Evolutionary conservation across 2,113 vertebrate genomes (phyloP).

Genomic region (Coryphaenoides rupestris): DNA sequence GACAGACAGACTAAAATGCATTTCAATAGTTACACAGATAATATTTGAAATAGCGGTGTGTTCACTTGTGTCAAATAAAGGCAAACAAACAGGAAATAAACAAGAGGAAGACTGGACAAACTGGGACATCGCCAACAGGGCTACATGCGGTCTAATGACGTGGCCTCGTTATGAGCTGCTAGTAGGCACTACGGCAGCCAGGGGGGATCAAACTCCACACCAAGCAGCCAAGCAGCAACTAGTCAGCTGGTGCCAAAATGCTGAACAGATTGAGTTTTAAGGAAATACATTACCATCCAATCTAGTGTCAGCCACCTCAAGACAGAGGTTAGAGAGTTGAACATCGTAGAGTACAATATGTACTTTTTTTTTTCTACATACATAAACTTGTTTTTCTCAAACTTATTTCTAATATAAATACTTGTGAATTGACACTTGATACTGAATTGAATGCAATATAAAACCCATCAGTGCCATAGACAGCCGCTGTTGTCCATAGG

Average conservation of each 20-base stretch:
- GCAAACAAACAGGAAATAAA: constrained; percentile 45
- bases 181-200: too few relatives aligned
- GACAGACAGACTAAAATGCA: constrained; percentile 11
- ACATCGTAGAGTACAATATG: not conserved
- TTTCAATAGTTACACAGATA: constrained; percentile 21
- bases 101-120: constrained; percentile 42
- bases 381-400: too few relatives aligned
- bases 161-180: constrained; percentile 39
- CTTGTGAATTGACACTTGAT: too few relatives aligned
- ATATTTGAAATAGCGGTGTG: constrained; percentile 6
- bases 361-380: not conserved
- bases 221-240: constrained; percentile 60
- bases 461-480: too few relatives aligned
- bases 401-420: too few relatives aligned
- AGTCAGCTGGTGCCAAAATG: not conserved
- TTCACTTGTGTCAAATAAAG: not conserved
- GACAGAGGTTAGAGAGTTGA: not conserved
- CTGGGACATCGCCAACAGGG: constrained; percentile 38
- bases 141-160: constrained; percentile 53
- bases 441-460: too few relatives aligned
- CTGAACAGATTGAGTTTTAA: constrained; percentile 3
- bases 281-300: not conserved
- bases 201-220: constrained; percentile 50
- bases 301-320: not conserved
- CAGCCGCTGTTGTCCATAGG: too few relatives aligned